Evolutionary conservation across 1,140 invertebrate genomes (phyloP), one percentile per base, ranked within the genome.

Genomic region (Brachionus asplanchnoidis): DNA sequence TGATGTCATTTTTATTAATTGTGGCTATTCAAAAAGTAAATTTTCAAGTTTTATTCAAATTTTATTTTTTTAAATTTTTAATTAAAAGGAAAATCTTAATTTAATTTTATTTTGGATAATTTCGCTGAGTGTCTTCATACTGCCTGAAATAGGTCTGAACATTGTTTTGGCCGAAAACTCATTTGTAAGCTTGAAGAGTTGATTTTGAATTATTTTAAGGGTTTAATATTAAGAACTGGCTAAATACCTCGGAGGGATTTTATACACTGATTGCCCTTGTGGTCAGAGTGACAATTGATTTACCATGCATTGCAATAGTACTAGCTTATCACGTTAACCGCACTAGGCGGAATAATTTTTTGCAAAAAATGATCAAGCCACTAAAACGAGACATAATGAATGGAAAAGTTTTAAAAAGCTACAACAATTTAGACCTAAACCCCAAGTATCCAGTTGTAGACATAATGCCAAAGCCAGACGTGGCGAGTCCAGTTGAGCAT

Each of bases 341-440:
- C 32, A 82, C 53, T 14, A 60, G 42, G 40, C 79, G 79, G 32
- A 60, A 82, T 6, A 60, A 68, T 28, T 44, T 82, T 65, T 65
- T 82, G 20, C 28, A 82, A 82, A 82, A 82, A 82, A 82, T 82
- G 53, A 65, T 82, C 20, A 82, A 60, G 12, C 79, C 79, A n/a
- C 14, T 82, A 17, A 60, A 82, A 65, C 50, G 20, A 3, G 46
- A 77, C 46, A 77, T 77, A 8, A 77, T 77, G 44, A 77, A 46
- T 46, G 73, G 73, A 26, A 46, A 77, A 77, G 73, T 77, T 9
- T 28, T 77, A 20, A 77, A 50, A 20, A 77, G 73, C 53, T 77
- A 77, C 46, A 77, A 77, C 20, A 77, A 77, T 46, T 26, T 77
- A 23, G 73, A 77, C 12, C 42, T 50, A 50, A 77, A 28, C 26